These are phyloP conservation scores for Melipona quadrifasciata DNA, from an alignment of 1,140 invertebrate species.

Conservation along the genomic window DNA sequence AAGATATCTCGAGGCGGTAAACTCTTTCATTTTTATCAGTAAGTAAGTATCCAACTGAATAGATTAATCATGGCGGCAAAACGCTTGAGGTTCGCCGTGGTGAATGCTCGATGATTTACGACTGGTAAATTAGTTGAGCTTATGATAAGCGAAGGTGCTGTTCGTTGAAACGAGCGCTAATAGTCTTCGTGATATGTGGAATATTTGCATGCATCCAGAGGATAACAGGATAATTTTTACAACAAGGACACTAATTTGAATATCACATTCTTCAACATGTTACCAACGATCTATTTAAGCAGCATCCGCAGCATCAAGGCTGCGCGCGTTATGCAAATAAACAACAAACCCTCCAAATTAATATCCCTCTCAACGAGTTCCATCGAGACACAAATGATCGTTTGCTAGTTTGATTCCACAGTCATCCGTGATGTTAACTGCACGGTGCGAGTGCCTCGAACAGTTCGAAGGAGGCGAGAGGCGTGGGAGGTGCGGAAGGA, in stretches of 20 bases:
- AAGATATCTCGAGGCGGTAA: too few relatives aligned
- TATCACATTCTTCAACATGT: too few relatives aligned
- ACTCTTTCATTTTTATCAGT: too few relatives aligned
- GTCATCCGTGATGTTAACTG: constrained; percentile 30
- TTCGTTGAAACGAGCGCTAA: neutral
- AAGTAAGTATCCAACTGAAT: neutral
- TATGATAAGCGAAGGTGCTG: neutral
- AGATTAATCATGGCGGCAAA: neutral
- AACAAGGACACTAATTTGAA: too few relatives aligned
- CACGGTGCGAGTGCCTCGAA: neutral
- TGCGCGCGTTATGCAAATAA: neutral
- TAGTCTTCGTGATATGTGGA: neutral
- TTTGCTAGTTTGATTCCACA: constrained; percentile 33
- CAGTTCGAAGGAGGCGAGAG: too few relatives aligned
- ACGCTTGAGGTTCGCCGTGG: neutral
- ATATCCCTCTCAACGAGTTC: constrained; percentile 8
- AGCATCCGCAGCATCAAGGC: neutral
- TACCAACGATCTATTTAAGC: too few relatives aligned
- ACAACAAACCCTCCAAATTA: neutral
- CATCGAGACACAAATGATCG: constrained; percentile 28
- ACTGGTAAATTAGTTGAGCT: neutral
- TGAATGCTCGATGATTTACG: constrained; percentile 2
- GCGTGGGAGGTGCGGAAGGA: neutral
- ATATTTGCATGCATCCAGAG: neutral
- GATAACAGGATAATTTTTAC: too few relatives aligned